Conservation (phyloP, 1,140 invertebrate species). For the Megalopta genalis region DNA sequence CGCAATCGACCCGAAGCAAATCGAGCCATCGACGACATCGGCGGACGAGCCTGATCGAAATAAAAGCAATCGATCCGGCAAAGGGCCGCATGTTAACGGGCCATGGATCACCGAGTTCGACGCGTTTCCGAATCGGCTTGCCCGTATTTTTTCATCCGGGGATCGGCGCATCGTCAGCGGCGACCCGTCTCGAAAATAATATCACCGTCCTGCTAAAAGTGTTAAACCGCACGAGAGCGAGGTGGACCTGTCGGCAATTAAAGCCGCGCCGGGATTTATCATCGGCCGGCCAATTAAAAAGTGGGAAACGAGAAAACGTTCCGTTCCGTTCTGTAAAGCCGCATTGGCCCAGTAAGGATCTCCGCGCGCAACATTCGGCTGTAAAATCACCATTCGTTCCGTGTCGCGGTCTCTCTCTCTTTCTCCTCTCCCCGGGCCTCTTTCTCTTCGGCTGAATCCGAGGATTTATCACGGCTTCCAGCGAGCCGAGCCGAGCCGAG, state of each 20-base stretch:
- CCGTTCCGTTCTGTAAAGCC: conserved; percentile 77
- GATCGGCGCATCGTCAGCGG: too few relatives aligned
- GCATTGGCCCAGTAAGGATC: conserved; percentile 51
- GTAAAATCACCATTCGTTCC: conserved; percentile 40
- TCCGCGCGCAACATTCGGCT: conserved; percentile 55
- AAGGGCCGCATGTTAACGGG: too few relatives aligned
- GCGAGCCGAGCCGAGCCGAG: too few relatives aligned
- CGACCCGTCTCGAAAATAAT: neutral
- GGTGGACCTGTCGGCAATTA: conserved; percentile 64
- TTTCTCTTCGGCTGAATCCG: neutral
- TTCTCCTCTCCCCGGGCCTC: neutral
- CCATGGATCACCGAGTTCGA: too few relatives aligned
- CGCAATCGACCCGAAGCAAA: too few relatives aligned
- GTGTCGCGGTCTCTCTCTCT: neutral
- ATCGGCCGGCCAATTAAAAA: conserved; percentile 74
- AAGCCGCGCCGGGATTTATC: conserved; percentile 72
- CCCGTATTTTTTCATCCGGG: too few relatives aligned
- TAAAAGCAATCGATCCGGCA: too few relatives aligned
- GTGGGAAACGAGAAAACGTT: conserved; percentile 74
- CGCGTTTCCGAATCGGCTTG: too few relatives aligned
- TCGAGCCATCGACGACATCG: too few relatives aligned
- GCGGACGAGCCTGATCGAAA: too few relatives aligned
- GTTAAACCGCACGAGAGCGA: conserved; percentile 9
- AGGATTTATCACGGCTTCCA: conserved; percentile 22
- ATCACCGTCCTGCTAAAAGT: neutral